phyloP scores from a whole-genome alignment of 2,888 invertebrate genomes.

The Eupithecia centaureata region DNA sequence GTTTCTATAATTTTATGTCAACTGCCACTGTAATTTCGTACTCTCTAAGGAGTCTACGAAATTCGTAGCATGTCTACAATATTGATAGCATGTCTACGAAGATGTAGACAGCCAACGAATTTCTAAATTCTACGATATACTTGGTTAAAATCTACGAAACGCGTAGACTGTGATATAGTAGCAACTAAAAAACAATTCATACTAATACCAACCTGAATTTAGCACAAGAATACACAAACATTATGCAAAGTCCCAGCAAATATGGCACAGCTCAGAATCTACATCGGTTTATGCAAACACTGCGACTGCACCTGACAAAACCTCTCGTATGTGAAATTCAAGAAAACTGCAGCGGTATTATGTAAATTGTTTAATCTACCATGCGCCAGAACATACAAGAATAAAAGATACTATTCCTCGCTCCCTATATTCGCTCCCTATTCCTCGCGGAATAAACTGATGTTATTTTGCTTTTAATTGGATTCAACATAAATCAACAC shows the following conservation, averaged over 20 bases:
- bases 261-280: slow-evolving; percentile 23
- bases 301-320: slow-evolving; percentile 34
- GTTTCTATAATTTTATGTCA: too few relatives aligned
- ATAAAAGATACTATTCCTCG: slow-evolving; percentile 5
- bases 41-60: not conserved
- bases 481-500: not conserved
- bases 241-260: slow-evolving; percentile 21
- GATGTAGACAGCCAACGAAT: not conserved
- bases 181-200: not conserved
- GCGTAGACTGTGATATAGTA: not conserved
- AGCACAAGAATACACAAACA: slow-evolving; percentile 17
- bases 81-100: not conserved
- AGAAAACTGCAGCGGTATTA: slow-evolving; percentile 37
- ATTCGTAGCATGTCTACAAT: not conserved
- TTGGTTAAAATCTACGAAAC: not conserved
- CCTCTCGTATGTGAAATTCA: slow-evolving; percentile 38
- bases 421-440: not conserved
- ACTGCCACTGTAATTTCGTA: too few relatives aligned
- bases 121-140: not conserved
- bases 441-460: slow-evolving; percentile 8
- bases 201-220: slow-evolving; percentile 12
- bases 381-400: slow-evolving; percentile 25
- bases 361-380: slow-evolving; percentile 45
- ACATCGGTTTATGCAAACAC: slow-evolving; percentile 32
- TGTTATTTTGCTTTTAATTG: slow-evolving; percentile 1